Evolutionary conservation across 2,888 invertebrate species (phyloP), one percentile per base, ranked within the genome.

Genomic region (Alentia gelatinosa): DNA sequence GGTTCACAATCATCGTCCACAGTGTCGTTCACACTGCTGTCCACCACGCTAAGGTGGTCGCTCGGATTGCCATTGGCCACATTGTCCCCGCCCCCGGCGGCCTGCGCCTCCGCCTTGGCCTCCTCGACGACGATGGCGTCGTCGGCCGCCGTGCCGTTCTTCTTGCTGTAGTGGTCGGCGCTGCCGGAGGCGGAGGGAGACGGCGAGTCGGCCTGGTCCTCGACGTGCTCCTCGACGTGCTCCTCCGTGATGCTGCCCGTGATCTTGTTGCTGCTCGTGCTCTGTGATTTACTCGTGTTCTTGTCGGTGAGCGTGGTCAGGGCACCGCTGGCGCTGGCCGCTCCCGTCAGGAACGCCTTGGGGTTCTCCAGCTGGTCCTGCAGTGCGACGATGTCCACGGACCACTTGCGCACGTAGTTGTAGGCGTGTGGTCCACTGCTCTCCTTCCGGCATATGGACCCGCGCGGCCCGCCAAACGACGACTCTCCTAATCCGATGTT

Each of bases 341-440:
- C 86, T 1, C 86, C 86, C 1, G 86, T 47, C 23, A 86, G 93
- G 93, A 91, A 94, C 23, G 94, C 92, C 92, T 95, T 95, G 0
- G 96, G 96, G 92, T 96, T 95, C 92, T 95, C 95, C 83, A 96
- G 92, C 91, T 96, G 96, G 39, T 95, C 94, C 92, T 95, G 95
- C 50, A 96, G 92, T 4, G 96, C 96, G 75, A 94, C 93, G 90
- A 95, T 95, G 92, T 96, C 96, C 5, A 96, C 95, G 37, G 95
- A 95, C 93, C 95, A 96, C 92, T 96, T 95, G 39, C 95, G 93
- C 0, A 95, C 94, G 93, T 96, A 96, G 89, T 94, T 94, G 93
- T 96, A 96, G 39, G 94, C 93, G 91, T 94, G 94, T 0, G 94
- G 94, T 83, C 93, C 94, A 4, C 63, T 33, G 30, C 56, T 26